phyloP scores from a whole-genome alignment of 92 coral and sea anemone species.

The Pocillopora grandis region DNA sequence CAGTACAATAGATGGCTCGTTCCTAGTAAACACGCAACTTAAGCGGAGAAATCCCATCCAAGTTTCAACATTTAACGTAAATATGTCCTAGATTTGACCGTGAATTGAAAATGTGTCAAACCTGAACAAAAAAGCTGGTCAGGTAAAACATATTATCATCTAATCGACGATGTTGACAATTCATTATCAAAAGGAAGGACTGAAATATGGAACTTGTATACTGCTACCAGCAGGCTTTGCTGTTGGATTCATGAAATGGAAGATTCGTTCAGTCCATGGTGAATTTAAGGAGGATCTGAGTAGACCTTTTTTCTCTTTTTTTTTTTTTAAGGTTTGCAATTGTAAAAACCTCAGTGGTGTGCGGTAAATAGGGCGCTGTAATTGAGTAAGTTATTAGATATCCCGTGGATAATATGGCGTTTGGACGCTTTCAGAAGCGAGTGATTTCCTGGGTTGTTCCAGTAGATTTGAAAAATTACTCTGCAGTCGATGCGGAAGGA shows the following conservation, averaged over 20 bases:
- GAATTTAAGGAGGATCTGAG: background rate
- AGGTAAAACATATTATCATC: background rate
- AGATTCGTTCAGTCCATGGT: background rate
- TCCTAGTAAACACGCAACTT: too few relatives aligned
- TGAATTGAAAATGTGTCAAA: background rate
- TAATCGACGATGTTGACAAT: slow-evolving; percentile 7
- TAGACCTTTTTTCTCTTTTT: background rate
- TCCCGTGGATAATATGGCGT: background rate
- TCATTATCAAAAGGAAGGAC: background rate
- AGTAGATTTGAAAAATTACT: background rate
- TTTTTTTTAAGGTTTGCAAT: background rate
- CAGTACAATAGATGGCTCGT: background rate
- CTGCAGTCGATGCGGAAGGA: background rate
- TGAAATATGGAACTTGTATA: background rate
- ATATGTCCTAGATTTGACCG: background rate
- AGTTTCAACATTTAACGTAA: background rate
- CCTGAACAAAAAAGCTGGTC: background rate
- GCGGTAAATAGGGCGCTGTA: background rate
- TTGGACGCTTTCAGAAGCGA: background rate
- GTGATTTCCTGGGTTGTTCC: background rate
- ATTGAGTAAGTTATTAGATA: background rate
- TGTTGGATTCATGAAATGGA: background rate
- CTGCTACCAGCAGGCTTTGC: background rate
- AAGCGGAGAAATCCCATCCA: too few relatives aligned
- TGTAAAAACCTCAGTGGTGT: background rate